phyloP scores from a whole-genome alignment of 2,888 invertebrate genomes.

The Psococerastis gibbosa region DNA sequence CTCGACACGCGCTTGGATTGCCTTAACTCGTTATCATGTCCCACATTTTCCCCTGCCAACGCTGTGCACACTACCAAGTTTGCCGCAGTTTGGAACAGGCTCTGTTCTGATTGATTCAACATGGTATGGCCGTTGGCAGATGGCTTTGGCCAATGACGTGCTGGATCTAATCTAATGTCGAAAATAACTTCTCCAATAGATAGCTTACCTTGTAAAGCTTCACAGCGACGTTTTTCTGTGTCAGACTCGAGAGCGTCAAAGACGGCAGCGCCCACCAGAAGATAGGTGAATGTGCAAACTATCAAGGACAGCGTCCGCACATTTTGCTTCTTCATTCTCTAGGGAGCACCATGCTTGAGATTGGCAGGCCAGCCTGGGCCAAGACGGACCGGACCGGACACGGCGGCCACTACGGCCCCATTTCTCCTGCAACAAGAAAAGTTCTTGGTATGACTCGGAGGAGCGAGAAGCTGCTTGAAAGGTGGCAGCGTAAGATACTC shows the following conservation, averaged over 20 bases:
- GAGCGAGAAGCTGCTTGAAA: too few species aligned
- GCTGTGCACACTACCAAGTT: too few species aligned
- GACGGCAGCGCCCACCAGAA: constrained; percentile 96
- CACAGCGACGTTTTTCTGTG: constrained; percentile 79
- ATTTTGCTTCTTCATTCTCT: constrained; percentile 99
- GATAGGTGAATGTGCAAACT: constrained; percentile 99
- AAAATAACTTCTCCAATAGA: too few species aligned
- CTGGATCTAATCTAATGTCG: too few species aligned
- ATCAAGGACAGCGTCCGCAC: constrained; percentile 99
- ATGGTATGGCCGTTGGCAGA: too few species aligned
- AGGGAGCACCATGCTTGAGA: constrained; percentile 41
- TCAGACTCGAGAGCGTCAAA: constrained; percentile 98
- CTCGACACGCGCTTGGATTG: too few species aligned
- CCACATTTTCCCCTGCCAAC: too few species aligned
- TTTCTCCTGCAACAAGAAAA: constrained; percentile 2
- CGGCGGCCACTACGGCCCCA: constrained; percentile 16
- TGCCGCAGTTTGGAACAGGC: too few species aligned
- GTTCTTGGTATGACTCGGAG: too few species aligned
- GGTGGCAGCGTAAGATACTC: constrained; percentile 95
- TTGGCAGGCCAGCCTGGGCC: constrained; percentile 15
- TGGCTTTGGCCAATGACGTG: too few species aligned
- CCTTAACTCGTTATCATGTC: too few species aligned
- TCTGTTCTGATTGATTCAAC: too few species aligned
- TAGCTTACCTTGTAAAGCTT: constrained; percentile 81
- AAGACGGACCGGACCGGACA: constrained; percentile 13